Base-by-base conservation (phyloP, 2,888 invertebrate genomes). In the Sinodicranocentrus sp. region DNA sequence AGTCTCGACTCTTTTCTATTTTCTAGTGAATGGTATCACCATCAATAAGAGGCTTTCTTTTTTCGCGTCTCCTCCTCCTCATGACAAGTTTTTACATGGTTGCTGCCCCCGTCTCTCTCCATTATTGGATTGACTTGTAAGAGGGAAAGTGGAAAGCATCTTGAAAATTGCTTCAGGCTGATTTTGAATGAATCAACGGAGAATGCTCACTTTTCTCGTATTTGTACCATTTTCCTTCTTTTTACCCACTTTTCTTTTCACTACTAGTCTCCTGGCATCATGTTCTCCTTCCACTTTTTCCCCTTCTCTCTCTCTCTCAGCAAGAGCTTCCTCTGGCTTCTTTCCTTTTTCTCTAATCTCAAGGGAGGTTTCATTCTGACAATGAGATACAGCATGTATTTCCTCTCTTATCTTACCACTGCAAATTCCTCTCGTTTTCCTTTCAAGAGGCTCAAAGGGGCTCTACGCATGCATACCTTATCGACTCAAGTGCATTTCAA, bases 321-420 rank as follows among this genome's bases (percentile, higher is more conserved):
- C n/a, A n/a, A n/a, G n/a, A n/a, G n/a, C n/a, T n/a, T n/a, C n/a
- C n/a, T n/a, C n/a, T n/a, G n/a, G n/a, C n/a, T n/a, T n/a, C n/a
- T n/a, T n/a, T n/a, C n/a, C n/a, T n/a, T n/a, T n/a, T n/a, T n/a
- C 61, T 65, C 71, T 65, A 65, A 63, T 80, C 79, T 80, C 79
- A 59, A n/a, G 79, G 72, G 79, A 80, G 72, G 63, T 65, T 80
- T 80, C 72, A 73, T 43, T 80, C 67, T 80, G 73, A 80, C 80
- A 80, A 80, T 73, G 80, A 80, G 80, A 67, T 67, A 80, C 67
- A 80, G 28, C 73, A 19, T 73, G 80, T 80, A 72, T 6, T 78
- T 79, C 26, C 54, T 33, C 59, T 44, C 54, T 79, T 79, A 63
- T 72, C 54, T 61, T 21, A 17, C 67, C 65, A 19, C 43, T 72